These are phyloP conservation scores for Aspiorhynchus laticeps DNA, from an alignment of 2,113 vertebrate genomes.

Conservation along the genomic window DNA sequence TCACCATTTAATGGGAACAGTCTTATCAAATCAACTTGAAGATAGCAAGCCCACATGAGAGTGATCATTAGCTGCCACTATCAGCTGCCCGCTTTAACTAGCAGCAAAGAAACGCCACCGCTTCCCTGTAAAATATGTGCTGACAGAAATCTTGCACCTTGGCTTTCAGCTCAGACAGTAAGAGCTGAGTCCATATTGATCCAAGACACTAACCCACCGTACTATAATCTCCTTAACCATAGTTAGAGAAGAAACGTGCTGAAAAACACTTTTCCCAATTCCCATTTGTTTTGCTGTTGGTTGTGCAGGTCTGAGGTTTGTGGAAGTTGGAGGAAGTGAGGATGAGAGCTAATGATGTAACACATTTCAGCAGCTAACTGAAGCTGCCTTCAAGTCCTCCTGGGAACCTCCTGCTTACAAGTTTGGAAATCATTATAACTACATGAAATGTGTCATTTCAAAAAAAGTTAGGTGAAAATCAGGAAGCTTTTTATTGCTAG, in stretches of 20 bases:
- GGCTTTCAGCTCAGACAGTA: constrained; percentile 57
- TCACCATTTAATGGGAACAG: not conserved
- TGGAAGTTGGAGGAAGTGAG: not conserved
- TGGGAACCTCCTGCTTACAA: not conserved
- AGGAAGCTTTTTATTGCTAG: constrained; percentile 57
- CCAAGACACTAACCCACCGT: constrained; percentile 44
- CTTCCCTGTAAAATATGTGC: constrained; percentile 55
- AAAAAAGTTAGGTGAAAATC: not conserved
- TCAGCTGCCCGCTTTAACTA: not conserved
- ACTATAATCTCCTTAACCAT: constrained; percentile 31
- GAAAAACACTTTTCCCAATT: constrained; percentile 45
- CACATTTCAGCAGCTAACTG: not conserved
- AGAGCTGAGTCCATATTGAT: constrained; percentile 60
- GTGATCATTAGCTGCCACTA: constrained; percentile 5
- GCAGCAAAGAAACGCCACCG: constrained; percentile 34
- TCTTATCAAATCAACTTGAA: constrained; percentile 10
- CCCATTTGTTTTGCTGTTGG: constrained; percentile 28
- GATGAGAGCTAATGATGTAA: not conserved
- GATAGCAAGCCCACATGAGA: constrained; percentile 9
- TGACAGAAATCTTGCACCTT: constrained; percentile 61
- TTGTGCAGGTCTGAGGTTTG: constrained; percentile 20
- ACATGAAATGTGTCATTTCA: not conserved
- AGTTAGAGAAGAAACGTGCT: constrained; percentile 9
- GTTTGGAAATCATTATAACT: not conserved
- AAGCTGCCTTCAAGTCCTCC: not conserved